Evolutionary conservation across 1,140 invertebrate genomes (phyloP).

Genomic region (Drosophila nannoptera): DNA sequence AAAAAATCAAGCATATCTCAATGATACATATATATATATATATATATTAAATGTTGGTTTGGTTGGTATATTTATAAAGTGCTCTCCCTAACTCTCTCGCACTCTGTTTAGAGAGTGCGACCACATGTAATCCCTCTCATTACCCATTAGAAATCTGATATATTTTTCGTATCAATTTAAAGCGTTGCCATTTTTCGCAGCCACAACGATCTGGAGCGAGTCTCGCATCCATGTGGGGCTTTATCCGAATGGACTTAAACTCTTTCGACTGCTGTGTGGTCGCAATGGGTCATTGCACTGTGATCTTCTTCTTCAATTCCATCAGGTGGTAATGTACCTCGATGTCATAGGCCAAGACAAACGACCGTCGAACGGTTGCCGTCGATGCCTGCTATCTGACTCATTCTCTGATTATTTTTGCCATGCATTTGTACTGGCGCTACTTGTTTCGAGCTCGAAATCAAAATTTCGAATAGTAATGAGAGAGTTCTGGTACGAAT

Average conservation of each 20-base stretch:
- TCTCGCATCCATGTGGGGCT: neutral
- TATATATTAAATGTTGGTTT: neutral
- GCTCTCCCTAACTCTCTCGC: too few relatives aligned
- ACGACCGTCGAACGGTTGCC: constrained; percentile 12
- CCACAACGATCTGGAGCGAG: neutral
- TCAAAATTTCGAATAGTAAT: constrained; percentile 56
- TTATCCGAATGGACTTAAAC: constrained; percentile 6
- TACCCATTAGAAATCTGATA: too few relatives aligned
- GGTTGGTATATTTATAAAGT: neutral
- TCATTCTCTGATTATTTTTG: constrained; percentile 69
- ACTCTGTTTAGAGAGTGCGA: too few relatives aligned
- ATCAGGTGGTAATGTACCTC: constrained; percentile 69
- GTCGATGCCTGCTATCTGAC: constrained; percentile 68
- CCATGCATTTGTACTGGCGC: constrained; percentile 22
- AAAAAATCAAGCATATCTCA: too few relatives aligned
- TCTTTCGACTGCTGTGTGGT: constrained; percentile 38
- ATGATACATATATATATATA: neutral
- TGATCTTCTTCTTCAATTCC: constrained; percentile 65
- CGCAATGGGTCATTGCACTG: constrained; percentile 74
- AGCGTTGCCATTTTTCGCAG: constrained; percentile 2
- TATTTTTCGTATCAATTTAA: too few relatives aligned
- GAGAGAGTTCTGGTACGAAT: constrained; percentile 74
- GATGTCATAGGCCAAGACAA: constrained; percentile 65
- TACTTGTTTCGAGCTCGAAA: constrained; percentile 7
- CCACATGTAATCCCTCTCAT: neutral